phyloP scores from a whole-genome alignment of 1,140 invertebrate species.

The Melanaphis sacchari region DNA sequence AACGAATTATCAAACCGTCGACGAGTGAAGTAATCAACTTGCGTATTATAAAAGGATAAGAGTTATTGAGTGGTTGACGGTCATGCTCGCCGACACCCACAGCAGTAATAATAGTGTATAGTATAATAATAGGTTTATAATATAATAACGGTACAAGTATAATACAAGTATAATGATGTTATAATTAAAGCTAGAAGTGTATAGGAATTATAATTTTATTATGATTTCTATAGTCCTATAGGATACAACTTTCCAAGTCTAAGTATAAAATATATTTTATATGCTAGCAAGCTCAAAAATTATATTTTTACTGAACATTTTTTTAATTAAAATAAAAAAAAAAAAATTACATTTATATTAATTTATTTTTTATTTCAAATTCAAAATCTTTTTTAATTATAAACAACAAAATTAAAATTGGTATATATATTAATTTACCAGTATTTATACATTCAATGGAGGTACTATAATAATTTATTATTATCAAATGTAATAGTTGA shows the following conservation, averaged over 20 bases:
- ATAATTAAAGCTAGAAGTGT: neutral
- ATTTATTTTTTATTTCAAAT: neutral
- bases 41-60: neutral
- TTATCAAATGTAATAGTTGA: neutral
- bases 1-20: neutral
- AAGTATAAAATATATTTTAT: too few relatives aligned
- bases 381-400: neutral
- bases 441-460: neutral
- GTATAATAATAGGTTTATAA: too few relatives aligned
- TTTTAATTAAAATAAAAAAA: too few relatives aligned
- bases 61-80: neutral
- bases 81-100: neutral
- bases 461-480: neutral
- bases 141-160: neutral
- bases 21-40: neutral
- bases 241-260: too few relatives aligned
- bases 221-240: neutral
- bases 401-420: neutral
- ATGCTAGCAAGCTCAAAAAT: too few relatives aligned
- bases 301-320: too few relatives aligned
- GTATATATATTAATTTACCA: neutral
- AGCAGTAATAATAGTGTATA: neutral
- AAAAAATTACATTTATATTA: too few relatives aligned
- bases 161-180: neutral
- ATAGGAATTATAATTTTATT: neutral